Evolutionary conservation across 2,797 vertebrate species (phyloP), one percentile per base, ranked within the genome.

Genomic region (Pelobates cultripes): DNA sequence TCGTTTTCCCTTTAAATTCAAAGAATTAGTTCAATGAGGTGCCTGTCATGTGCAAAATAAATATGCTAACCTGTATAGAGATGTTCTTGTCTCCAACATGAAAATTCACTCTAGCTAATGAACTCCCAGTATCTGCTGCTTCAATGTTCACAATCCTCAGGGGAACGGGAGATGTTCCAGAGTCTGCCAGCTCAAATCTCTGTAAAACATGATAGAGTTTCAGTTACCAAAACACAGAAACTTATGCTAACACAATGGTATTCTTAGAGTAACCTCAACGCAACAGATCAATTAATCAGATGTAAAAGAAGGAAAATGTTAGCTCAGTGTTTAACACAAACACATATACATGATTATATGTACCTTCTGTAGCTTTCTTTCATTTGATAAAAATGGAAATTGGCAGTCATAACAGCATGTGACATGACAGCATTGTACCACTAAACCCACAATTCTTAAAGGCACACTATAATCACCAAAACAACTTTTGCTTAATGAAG

Each of bases 141-240:
- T 70, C 73, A 75, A 98, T 92, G 53, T 86, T 91, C 41, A 88
- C 17, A 77, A 99, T 86, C 78, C 86, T 87, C 60, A 85, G 85
- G 15, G 93, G 91, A 77, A 90, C 66, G 1, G 86, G n/a, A 68
- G 90, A 88, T 4, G 51, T 90, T 76, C 68, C 86, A 28, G 92
- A 88, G 82, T 96, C 94, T 51, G 93, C 70, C 75, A 99, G 94
- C 86, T 98, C 96, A 92, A 99, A 99, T 70, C 94, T 93, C 98
- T 99, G 81, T 3, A 85, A 85, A 85, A 87, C 9, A 74, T 70
- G 43, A 70, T 70, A 40, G 8, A 3, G 3, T 68, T 40, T 14
- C 66, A 43, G 4, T 43, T 8, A 68, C 40, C 8, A 68, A 13
- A 43, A 68, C 66, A 68, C 4, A 57, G 9, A 15, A 12, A 57